A percentile compares a stretch with the other conserved stretches of the same genome.
Conservation (phyloP, 2,113 vertebrate genomes). For the Daphoenositta chrysoptera region DNA sequence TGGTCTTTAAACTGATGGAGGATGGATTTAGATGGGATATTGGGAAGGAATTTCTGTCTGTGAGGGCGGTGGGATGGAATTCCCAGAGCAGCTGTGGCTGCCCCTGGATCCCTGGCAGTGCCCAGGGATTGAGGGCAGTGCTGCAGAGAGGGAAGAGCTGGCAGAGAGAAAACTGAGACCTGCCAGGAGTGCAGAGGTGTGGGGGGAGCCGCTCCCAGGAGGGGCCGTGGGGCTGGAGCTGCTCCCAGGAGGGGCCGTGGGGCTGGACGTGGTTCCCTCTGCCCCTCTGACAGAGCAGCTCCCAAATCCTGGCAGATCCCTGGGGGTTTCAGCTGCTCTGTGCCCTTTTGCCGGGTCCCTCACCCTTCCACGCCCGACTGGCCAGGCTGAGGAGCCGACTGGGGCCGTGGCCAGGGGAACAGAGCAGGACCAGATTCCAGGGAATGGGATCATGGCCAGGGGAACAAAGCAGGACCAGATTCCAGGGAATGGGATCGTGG, state of each 20-base stretch:
- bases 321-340: not conserved
- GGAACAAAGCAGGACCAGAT: not conserved
- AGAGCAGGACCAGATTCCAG: not conserved
- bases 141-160: not conserved
- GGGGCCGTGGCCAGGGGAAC: not conserved
- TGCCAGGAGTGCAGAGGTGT: not conserved
- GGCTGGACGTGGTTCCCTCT: not conserved
- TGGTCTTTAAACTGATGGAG: no score
- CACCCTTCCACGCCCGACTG: not conserved
- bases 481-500: not conserved
- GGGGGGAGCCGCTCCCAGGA: not conserved
- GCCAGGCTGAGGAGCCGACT: not conserved
- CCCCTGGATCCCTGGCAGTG: no score
- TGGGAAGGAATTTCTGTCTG: no score
- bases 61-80: no score
- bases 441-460: no score
- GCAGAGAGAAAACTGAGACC: no score
- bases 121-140: not conserved
- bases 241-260: not conserved
- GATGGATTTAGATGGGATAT: no score
- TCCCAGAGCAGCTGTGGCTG: no score
- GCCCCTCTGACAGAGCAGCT: not conserved
- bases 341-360: not conserved
- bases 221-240: not conserved
- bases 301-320: not conserved